Base-by-base conservation (phyloP, 1,140 invertebrate genomes). In the Cyclargus thomasi region DNA sequence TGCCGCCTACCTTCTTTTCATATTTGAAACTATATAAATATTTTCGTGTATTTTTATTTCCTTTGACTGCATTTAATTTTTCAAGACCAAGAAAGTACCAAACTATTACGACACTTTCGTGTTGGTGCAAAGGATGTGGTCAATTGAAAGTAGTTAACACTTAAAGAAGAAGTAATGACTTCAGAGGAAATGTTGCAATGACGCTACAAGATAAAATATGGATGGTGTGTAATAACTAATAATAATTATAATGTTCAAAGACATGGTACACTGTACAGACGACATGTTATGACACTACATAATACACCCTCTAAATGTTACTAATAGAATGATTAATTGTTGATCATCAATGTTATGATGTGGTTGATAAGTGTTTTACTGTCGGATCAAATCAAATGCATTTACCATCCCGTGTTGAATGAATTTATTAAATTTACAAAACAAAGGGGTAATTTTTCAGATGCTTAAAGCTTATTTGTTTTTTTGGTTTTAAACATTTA, bases 111-210 rank as follows among this genome's bases (percentile, higher is more conserved):
- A 59, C 55, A 59, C 55, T 59, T 59, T 59, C 20, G 55, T 20
- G 55, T 11, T 17, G 18, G 55, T 20, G 55, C 20, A 59, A 11
- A 59, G 55, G 55, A 59, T 21, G 10, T 59, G 55, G 55, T 59
- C 55, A 59, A 59, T 59, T 59, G 55, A 20, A 59, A 59, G 55
- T 59, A 59, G 55, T 59, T 59, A 59, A 59, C 55, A 59, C 55
- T 59, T 59, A 11, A 59, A 11, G 55, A 59, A 17, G 39, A 47
- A 8, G 2, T 59, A 59, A 59, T 59, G 55, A 59, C 20, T 21
- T 20, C 21, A 18, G 29, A 59, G 55, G 55, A 59, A 20, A 59
- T 59, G 55, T 59, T 22, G 55, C 18, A 59, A 59, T 59, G 17
- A 59, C 55, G 10, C 10, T 18, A 21, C 17, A 59, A 21, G 55